Conservation (phyloP, 2,113 vertebrate species). For the Leptobrachium ailaonicum region DNA sequence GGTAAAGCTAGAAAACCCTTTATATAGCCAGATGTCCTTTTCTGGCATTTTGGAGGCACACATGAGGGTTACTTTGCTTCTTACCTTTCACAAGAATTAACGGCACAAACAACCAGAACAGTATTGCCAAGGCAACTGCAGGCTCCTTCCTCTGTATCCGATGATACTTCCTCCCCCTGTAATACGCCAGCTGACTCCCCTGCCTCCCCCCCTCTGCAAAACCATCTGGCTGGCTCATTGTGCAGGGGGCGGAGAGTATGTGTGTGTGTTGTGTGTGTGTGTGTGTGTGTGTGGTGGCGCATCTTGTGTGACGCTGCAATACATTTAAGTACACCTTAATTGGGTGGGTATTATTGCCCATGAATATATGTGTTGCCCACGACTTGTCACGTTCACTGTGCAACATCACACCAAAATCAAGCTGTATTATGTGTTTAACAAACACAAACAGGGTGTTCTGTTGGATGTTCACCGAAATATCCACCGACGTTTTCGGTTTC, state of each 20-base stretch:
- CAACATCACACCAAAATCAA: too few relatives aligned
- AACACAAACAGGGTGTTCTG: too few relatives aligned
- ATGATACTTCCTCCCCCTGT: slow-evolving; percentile 36
- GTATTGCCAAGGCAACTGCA: background rate
- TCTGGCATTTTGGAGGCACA: background rate
- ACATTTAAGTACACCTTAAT: background rate
- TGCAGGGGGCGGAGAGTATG: slow-evolving; percentile 21
- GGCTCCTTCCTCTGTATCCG: slow-evolving; percentile 29
- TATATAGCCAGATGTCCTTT: background rate
- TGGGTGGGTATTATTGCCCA: background rate
- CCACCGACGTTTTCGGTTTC: too few relatives aligned
- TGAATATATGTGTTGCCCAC: background rate
- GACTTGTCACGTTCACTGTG: too few relatives aligned
- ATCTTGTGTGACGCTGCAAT: background rate
- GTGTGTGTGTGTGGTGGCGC: background rate
- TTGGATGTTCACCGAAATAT: too few relatives aligned
- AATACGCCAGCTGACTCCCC: slow-evolving; percentile 28
- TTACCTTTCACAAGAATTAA: slow-evolving; percentile 20
- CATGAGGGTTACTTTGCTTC: background rate
- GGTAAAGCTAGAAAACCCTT: background rate
- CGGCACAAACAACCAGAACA: background rate
- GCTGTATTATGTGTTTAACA: too few relatives aligned
- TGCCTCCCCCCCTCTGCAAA: background rate
- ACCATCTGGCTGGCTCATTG: slow-evolving; percentile 19
- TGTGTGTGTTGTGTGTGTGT: background rate